Conservation (phyloP, 2,113 vertebrate genomes). For the Pluvialis apricaria region DNA sequence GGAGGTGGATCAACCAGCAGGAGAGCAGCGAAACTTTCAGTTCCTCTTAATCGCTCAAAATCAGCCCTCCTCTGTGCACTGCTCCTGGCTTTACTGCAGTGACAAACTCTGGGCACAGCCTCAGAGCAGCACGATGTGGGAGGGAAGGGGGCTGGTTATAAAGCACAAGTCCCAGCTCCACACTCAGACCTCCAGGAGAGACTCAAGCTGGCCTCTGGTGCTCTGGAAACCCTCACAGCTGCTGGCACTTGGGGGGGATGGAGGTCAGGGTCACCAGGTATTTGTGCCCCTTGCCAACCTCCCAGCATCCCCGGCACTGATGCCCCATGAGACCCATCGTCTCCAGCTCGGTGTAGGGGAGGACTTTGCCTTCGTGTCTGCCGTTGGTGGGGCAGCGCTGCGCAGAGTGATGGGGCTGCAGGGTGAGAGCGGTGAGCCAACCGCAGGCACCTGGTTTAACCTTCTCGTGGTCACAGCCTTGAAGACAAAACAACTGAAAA, state of each 20-base stretch:
- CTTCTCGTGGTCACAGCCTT: background rate
- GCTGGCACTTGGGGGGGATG: background rate
- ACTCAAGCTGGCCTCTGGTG: background rate
- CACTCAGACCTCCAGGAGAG: background rate
- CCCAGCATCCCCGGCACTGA: accelerated
- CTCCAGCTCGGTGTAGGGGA: background rate
- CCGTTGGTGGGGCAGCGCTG: background rate
- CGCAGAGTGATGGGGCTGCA: background rate
- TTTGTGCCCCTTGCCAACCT: background rate
- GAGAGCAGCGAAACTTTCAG: background rate
- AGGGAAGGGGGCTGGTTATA: background rate
- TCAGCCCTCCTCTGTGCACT: background rate
- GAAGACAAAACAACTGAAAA: background rate
- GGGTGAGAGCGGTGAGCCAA: background rate
- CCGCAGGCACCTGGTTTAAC: accelerated
- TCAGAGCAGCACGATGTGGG: accelerated
- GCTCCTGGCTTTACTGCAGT: background rate
- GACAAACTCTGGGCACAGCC: background rate
- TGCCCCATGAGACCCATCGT: accelerated
- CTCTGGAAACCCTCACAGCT: background rate
- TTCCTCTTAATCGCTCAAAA: background rate
- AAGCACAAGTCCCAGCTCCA: background rate
- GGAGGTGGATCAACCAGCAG: background rate
- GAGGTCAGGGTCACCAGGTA: no score
- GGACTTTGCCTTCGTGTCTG: background rate